Evolutionary conservation across 2,888 invertebrate species (phyloP), one percentile per base, ranked within the genome.

Genomic region (Bellardia bayeri): DNA sequence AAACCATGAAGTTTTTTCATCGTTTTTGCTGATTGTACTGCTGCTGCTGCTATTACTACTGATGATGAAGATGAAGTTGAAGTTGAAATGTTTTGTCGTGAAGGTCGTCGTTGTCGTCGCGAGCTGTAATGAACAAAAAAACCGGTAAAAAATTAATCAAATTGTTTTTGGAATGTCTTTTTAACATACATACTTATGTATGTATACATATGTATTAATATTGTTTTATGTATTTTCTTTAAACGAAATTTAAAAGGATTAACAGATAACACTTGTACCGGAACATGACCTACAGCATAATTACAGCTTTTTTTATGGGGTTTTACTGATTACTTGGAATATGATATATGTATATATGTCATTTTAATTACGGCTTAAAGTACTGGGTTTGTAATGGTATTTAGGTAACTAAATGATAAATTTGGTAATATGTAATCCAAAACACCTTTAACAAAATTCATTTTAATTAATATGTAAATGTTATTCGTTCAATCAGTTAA

Each of bases 121-220:
- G 33, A 85, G 61, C 87, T 87, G 85, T n/a, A 87, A 87, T 54
- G 79, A 78, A 58, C 45, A 81, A 76, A 63, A 78, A 84, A 87
- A 82, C 87, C 82, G 85, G 85, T 85, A 49, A 87, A 51, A 75
- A 82, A 87, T 87, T 79, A 85, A 87, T 87, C 75, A 87, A 85
- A 74, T 66, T 79, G 66, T 72, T 61, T 61, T 37, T 49, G 7
- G 2, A 30, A 42, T 23, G 6, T 30, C 30, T n/a, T 71, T 80
- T 69, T n/a, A 71, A 68, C 14, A 64, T 74, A 74, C 23, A 51
- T 14, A n/a, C n/a, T n/a, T n/a, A n/a, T n/a, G n/a, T n/a, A n/a
- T n/a, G n/a, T n/a, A 51, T 56, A 11, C 23, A 5, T 16, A 16
- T 56, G 8, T 16, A 16, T 56, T 16, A 23, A 16, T 54, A 33